Conservation (phyloP, 1,140 invertebrate genomes). For the Piezodorus guildinii region DNA sequence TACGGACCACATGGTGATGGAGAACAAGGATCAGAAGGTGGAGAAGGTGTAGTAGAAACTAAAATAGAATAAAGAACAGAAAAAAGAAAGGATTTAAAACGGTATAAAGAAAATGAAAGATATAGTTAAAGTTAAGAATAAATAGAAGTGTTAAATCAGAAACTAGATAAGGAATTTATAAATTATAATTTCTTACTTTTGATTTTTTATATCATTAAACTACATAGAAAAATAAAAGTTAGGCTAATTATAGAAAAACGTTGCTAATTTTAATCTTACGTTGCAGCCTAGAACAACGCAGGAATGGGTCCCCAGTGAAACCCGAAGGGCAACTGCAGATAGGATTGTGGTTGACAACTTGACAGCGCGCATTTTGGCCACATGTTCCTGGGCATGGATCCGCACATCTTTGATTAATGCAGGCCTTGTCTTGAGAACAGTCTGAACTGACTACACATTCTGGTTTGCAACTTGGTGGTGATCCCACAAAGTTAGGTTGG, state of each 20-base stretch:
- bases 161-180: background rate
- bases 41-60: slow-evolving; percentile 29
- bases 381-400: slow-evolving; percentile 39
- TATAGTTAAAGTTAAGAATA: background rate
- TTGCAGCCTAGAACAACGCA: slow-evolving; percentile 39
- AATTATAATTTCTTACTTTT: background rate
- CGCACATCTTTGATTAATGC: slow-evolving; percentile 36
- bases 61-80: slow-evolving; percentile 27
- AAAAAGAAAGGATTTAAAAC: background rate
- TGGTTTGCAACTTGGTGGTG: slow-evolving; percentile 36
- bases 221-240: slow-evolving; percentile 26
- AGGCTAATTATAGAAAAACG: background rate
- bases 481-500: slow-evolving; percentile 37
- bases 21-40: slow-evolving; percentile 34
- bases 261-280: slow-evolving; percentile 38
- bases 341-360: slow-evolving; percentile 37
- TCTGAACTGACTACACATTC: slow-evolving; percentile 37
- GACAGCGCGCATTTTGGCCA: slow-evolving; percentile 37
- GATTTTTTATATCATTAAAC: slow-evolving; percentile 19
- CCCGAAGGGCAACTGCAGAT: slow-evolving; percentile 35
- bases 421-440: slow-evolving; percentile 35
- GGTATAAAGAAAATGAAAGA: slow-evolving; percentile 1
- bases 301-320: slow-evolving; percentile 42
- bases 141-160: background rate
- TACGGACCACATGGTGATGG: slow-evolving; percentile 43